Evolutionary conservation across 2,797 vertebrate genomes (phyloP).

Genomic region (Hipposideros larvatus): DNA sequence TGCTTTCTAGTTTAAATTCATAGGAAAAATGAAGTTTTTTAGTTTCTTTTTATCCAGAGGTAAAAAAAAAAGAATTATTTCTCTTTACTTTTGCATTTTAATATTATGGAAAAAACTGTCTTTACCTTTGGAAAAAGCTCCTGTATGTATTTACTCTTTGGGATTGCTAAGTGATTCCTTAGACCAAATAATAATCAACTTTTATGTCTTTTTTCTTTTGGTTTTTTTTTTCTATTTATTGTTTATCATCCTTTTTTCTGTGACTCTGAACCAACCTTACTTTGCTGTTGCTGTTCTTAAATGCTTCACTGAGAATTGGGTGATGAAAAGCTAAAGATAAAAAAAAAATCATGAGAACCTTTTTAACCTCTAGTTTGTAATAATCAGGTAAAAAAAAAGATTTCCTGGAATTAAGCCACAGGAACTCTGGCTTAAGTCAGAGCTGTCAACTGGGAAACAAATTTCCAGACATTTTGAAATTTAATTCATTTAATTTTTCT

Average conservation of each 20-base stretch:
- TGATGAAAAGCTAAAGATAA: constrained; percentile 64
- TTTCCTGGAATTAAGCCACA: constrained; percentile 95
- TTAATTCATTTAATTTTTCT: constrained; percentile 96
- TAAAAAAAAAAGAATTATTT: constrained; percentile 54
- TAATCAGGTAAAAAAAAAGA: constrained; percentile 90
- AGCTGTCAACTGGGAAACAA: constrained; percentile 94
- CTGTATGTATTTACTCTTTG: not conserved
- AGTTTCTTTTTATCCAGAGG: constrained; percentile 38
- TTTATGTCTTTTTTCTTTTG: not conserved
- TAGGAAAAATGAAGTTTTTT: not conserved
- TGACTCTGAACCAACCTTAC: not conserved
- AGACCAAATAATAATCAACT: not conserved
- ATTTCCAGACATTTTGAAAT: constrained; percentile 94
- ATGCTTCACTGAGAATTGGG: not conserved
- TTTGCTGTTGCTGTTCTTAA: constrained; percentile 31
- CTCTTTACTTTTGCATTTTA: constrained; percentile 14
- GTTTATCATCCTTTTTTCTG: not conserved
- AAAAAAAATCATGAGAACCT: constrained; percentile 76
- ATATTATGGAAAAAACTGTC: not conserved
- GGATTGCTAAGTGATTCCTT: not conserved
- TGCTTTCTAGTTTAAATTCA: constrained; percentile 23
- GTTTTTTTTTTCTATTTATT: constrained; percentile 35
- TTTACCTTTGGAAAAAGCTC: not conserved
- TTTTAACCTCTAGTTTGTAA: constrained; percentile 88
- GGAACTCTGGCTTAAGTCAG: constrained; percentile 96